Percentiles rank a stretch among this genome's conserved stretches.
These are phyloP conservation scores for Ailurus styani DNA, from an alignment of 2,113 vertebrate species.

Conservation along the genomic window DNA sequence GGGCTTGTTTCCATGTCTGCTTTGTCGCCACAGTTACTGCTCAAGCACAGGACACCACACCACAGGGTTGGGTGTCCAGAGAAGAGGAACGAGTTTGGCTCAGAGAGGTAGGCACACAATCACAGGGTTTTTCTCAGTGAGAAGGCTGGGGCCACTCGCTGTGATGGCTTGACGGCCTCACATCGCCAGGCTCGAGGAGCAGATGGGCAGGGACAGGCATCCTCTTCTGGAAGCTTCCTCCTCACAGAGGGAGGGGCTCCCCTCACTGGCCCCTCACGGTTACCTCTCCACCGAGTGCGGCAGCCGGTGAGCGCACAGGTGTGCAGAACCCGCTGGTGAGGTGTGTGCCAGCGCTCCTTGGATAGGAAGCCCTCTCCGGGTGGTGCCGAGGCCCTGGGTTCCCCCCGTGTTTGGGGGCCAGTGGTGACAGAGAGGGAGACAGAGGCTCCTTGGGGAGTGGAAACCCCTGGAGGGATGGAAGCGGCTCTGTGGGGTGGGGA, in stretches of 20 bases:
- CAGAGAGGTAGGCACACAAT: neutral
- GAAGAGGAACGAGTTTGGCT: neutral
- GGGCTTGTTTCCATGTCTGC: neutral
- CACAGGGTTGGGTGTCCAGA: neutral
- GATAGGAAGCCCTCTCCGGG: neutral
- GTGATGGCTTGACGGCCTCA: neutral
- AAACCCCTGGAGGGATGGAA: neutral
- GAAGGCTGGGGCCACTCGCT: neutral
- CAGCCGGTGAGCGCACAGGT: neutral
- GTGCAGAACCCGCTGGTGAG: neutral
- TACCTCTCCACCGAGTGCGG: neutral
- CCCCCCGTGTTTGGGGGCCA: neutral
- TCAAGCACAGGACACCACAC: neutral
- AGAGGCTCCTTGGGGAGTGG: neutral
- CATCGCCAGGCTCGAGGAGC: neutral
- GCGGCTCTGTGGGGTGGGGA: neutral
- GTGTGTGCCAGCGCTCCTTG: neutral
- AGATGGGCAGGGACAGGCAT: neutral
- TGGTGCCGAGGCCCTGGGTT: neutral
- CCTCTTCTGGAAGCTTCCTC: neutral
- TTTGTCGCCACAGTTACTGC: neutral
- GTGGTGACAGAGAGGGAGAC: neutral
- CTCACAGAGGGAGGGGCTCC: neutral
- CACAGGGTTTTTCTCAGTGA: neutral
- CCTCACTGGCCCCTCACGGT: too few species aligned